These are phyloP conservation scores for Malacoctenus gilli DNA, from an alignment of 2,797 vertebrate species.

Conservation along the genomic window DNA sequence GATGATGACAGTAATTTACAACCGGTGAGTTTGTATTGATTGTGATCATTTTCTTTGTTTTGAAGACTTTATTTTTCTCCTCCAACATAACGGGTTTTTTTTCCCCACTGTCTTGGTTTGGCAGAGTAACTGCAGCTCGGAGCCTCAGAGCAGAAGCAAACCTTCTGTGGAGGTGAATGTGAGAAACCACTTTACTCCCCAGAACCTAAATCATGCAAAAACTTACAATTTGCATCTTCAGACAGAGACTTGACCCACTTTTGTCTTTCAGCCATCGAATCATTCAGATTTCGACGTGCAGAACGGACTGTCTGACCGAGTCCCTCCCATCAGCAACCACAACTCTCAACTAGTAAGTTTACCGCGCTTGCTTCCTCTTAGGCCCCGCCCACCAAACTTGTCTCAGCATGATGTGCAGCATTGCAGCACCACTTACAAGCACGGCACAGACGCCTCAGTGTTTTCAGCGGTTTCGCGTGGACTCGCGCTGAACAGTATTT, in stretches of 20 bases:
- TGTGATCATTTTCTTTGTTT: not conserved
- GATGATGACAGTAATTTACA: constrained; percentile 64
- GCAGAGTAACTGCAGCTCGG: constrained; percentile 53
- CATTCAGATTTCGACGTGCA: constrained; percentile 33
- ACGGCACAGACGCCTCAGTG: no score
- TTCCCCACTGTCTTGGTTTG: constrained; percentile 6
- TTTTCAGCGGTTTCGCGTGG: no score
- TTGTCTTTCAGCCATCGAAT: constrained; percentile 43
- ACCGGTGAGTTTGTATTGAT: constrained; percentile 44
- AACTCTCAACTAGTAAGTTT: constrained; percentile 53
- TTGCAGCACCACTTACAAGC: no score
- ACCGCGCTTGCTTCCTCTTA: not conserved
- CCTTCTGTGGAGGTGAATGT: constrained; percentile 35
- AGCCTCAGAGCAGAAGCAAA: constrained; percentile 38
- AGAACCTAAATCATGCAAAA: not conserved
- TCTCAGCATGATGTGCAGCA: no score
- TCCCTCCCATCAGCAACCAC: constrained; percentile 43
- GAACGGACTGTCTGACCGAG: constrained; percentile 53
- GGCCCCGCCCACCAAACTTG: no score
- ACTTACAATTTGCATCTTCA: not conserved
- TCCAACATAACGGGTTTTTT: no score
- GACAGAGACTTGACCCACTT: not conserved
- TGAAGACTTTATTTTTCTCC: not conserved
- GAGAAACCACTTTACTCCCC: constrained; percentile 27
- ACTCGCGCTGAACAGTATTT: no score